Base-by-base conservation (phyloP, 2,888 invertebrate genomes). In the Chaetoderma sp. region DNA sequence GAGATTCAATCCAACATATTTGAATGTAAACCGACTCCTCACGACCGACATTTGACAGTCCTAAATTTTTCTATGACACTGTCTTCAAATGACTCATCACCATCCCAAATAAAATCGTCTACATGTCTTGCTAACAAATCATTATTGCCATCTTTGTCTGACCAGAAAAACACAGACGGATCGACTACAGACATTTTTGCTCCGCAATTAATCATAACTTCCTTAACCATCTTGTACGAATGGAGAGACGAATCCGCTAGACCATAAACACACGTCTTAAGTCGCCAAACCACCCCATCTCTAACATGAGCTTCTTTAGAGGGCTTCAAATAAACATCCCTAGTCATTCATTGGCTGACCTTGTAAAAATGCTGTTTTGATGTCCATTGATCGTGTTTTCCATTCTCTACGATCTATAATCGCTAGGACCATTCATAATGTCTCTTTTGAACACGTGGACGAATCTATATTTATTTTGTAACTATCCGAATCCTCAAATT, bases 391-490 rank as follows among this genome's bases (percentile, higher is more conserved):
- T 6, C 44, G 27, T 44, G 54, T 52, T 13, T 23, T 33, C 66
- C 66, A 66, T 52, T 47, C 10, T 1, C 32, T 21, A 16, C 58
- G 63, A 18, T 62, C 66, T n/a, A 63, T 32, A 5, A 66, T 25
- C 28, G 52, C 52, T 21, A 66, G 25, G 8, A 63, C 32, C 23
- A 60, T 13, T 44, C 56, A 33, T n/a, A n/a, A 30, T 23, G 54
- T 18, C 45, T 64, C 58, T 21, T 23, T 59, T 5, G 49, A 4
- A 23, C 50, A 50, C 16, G 64, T 60, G 13, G 64, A 45, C 36
- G 60, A 49, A 6, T 60, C 60, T 10, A 6, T 54, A 2, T 30
- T 44, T 28, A 64, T 39, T 45, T n/a, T n/a, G n/a, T n/a, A n/a
- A n/a, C n/a, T n/a, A n/a, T n/a, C n/a, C n/a, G n/a, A n/a, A n/a